Conservation (phyloP, 2,113 vertebrate genomes). For the Cygnus atratus region DNA sequence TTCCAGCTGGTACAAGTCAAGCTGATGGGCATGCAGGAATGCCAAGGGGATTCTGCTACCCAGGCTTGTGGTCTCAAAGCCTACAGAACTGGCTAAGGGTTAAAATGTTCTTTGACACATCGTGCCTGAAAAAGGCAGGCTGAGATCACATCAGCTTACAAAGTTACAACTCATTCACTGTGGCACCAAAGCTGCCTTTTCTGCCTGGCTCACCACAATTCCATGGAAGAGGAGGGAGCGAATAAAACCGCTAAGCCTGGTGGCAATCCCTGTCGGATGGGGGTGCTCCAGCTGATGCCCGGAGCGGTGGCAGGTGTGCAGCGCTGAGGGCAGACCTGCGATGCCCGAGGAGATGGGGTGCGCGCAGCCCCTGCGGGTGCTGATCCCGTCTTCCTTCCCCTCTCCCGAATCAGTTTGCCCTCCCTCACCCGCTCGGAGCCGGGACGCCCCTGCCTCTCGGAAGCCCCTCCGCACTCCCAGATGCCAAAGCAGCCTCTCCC, state of each 20-base stretch:
- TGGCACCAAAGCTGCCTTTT: background rate
- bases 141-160: background rate
- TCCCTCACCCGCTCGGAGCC: background rate
- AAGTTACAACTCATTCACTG: background rate
- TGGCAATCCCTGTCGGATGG: background rate
- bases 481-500: background rate
- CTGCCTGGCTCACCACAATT: background rate
- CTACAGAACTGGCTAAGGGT: background rate
- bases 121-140: background rate
- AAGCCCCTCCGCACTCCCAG: background rate
- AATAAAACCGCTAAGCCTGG: background rate
- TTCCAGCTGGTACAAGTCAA: background rate
- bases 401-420: fast-evolving
- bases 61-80: background rate
- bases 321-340: background rate
- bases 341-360: background rate
- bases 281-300: fast-evolving
- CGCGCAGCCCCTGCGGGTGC: background rate
- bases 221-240: background rate
- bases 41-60: background rate
- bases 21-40: background rate
- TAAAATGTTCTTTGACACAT: background rate
- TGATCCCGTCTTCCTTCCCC: background rate
- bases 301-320: fast-evolving
- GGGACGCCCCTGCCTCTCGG: background rate